These are phyloP conservation scores for Monochamus saltuarius DNA, from an alignment of 1,140 invertebrate genomes.

Conservation along the genomic window DNA sequence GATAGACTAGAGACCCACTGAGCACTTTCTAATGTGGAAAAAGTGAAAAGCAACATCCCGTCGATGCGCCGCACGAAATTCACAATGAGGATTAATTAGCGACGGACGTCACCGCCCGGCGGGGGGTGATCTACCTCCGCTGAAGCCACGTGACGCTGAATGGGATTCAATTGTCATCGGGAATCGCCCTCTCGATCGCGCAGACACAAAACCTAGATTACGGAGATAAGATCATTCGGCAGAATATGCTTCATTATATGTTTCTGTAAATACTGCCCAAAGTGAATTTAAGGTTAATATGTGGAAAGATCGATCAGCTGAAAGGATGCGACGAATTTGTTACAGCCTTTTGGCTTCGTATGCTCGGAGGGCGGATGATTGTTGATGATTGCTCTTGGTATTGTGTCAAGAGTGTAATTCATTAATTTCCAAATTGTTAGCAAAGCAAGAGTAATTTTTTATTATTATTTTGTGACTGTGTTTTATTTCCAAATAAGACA, in stretches of 20 bases:
- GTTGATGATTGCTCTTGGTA: no score
- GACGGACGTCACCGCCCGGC: not conserved
- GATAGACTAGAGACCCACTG: not conserved
- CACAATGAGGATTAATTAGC: slow-evolving; percentile 7
- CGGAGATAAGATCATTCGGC: slow-evolving; percentile 4
- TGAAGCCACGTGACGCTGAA: not conserved
- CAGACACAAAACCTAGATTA: slow-evolving; percentile 11
- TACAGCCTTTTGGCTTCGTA: not conserved
- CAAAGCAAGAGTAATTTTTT: no score
- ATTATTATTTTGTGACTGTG: no score
- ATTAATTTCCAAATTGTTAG: no score
- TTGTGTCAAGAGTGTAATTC: no score
- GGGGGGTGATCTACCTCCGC: not conserved
- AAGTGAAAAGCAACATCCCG: not conserved
- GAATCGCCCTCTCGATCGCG: not conserved
- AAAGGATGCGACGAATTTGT: slow-evolving; percentile 3
- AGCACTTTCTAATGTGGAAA: not conserved
- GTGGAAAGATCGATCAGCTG: not conserved
- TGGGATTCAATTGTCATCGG: not conserved
- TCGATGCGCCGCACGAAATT: not conserved
- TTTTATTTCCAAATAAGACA: no score
- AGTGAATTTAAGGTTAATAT: not conserved
- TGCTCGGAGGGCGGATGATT: no score
- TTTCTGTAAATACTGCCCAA: slow-evolving; percentile 6
- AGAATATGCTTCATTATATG: slow-evolving; percentile 7